phyloP scores from a whole-genome alignment of 2,888 invertebrate genomes.

The Sinodicranocentrus sp. region DNA sequence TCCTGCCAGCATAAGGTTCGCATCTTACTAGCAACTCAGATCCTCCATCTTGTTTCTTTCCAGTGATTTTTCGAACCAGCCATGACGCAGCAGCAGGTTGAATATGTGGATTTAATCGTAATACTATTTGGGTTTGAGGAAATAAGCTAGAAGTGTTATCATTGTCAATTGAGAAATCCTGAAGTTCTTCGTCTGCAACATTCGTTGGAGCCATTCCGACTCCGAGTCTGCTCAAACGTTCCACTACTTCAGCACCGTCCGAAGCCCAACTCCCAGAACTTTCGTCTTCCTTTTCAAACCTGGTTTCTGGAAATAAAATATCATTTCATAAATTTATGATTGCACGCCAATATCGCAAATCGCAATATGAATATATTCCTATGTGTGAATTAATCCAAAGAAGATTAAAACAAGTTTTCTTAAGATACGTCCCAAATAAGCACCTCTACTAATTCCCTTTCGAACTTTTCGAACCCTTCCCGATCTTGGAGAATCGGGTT shows the following conservation, averaged over 20 bases:
- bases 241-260: slow-evolving; percentile 1
- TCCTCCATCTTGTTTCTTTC: slow-evolving; percentile 81
- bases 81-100: slow-evolving; percentile 80
- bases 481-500: neutral
- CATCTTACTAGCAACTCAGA: slow-evolving; percentile 81
- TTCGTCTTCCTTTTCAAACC: slow-evolving; percentile 24
- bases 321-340: too few relatives aligned
- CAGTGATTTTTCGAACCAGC: slow-evolving; percentile 81
- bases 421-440: too few relatives aligned
- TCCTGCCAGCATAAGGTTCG: slow-evolving; percentile 78
- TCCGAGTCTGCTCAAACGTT: neutral
- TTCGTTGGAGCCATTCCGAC: slow-evolving; percentile 26
- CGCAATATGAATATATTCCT: too few relatives aligned
- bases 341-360: too few relatives aligned
- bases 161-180: slow-evolving; percentile 26
- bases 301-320: slow-evolving; percentile 16
- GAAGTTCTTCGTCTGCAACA: slow-evolving; percentile 46
- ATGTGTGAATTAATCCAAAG: neutral
- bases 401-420: neutral
- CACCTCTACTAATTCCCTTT: slow-evolving; percentile 28
- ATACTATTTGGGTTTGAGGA: slow-evolving; percentile 80
- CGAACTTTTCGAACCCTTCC: slow-evolving; percentile 55
- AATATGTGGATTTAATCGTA: slow-evolving; percentile 80
- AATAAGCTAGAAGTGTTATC: slow-evolving; percentile 74
- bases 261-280: slow-evolving; percentile 29